Evolutionary conservation across 2,113 vertebrate species (phyloP).

Genomic region (Vombatus ursinus): DNA sequence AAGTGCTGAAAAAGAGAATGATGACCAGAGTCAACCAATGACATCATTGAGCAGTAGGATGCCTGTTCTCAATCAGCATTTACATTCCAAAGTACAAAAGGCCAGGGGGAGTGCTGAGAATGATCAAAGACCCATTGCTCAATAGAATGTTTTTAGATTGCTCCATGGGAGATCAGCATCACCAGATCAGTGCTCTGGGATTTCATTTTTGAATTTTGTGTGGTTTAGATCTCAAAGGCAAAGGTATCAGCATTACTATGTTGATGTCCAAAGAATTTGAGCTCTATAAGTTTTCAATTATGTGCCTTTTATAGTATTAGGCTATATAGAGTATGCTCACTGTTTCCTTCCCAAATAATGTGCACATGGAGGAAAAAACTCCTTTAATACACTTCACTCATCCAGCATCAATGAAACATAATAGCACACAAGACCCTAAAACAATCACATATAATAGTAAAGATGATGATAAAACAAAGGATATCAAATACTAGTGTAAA

Average conservation of each 20-base stretch:
- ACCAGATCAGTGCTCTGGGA: not conserved
- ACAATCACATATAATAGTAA: not conserved
- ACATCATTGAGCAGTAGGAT: not conserved
- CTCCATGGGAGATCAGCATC: not conserved
- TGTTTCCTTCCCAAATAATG: not conserved
- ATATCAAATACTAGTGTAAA: not conserved
- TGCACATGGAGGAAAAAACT: not conserved
- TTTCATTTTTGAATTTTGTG: constrained; percentile 12
- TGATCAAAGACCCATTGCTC: not conserved
- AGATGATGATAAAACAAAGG: not conserved
- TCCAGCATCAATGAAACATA: not conserved
- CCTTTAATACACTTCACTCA: not conserved
- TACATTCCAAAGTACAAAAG: not conserved
- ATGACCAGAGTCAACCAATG: not conserved
- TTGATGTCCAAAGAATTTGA: not conserved
- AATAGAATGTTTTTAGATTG: not conserved
- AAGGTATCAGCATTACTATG: not conserved
- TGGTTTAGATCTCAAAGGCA: not conserved
- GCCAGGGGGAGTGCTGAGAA: not conserved
- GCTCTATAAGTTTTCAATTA: not conserved
- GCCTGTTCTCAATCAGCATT: not conserved
- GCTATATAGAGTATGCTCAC: not conserved
- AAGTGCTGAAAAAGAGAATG: not conserved
- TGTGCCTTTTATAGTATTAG: not conserved
- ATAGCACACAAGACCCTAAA: not conserved